A percentile compares a stretch with the other conserved stretches of the same genome.
Conservation (phyloP, 2,888 invertebrate species). For the Lissocephala sabroskyi region DNA sequence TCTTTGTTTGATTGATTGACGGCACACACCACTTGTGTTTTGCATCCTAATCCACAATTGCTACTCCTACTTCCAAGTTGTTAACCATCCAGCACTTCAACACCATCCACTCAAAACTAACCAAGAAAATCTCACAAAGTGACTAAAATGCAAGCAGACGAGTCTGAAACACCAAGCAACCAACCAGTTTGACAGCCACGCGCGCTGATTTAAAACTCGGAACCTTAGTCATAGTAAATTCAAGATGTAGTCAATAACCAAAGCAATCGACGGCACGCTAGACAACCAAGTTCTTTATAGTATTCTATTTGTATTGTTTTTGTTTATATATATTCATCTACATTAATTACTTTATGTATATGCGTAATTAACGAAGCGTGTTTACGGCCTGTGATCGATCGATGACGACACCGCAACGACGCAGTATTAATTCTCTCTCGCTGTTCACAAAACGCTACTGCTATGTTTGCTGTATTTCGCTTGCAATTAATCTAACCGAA, state of each 20-base stretch:
- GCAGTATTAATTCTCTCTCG: slow-evolving; percentile 30
- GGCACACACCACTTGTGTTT: slow-evolving; percentile 34
- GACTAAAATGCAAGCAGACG: slow-evolving; percentile 13
- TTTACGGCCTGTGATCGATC: slow-evolving; percentile 30
- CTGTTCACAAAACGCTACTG: slow-evolving; percentile 18
- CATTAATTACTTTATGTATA: slow-evolving; percentile 9
- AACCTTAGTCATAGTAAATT: slow-evolving; percentile 21
- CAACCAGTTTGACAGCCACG: neutral
- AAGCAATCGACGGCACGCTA: neutral
- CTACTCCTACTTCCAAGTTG: slow-evolving; percentile 34
- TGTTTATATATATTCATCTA: slow-evolving; percentile 19
- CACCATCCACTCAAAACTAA: slow-evolving; percentile 32
- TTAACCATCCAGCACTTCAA: slow-evolving; percentile 45
- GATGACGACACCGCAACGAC: slow-evolving; percentile 24
- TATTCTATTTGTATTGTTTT: slow-evolving; percentile 35
- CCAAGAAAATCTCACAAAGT: slow-evolving; percentile 17
- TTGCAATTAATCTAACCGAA: slow-evolving; percentile 5
- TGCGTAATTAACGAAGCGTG: slow-evolving; percentile 32
- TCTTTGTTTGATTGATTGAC: slow-evolving; percentile 6
- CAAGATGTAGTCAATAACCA: slow-evolving; percentile 7
- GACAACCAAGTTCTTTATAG: slow-evolving; percentile 21
- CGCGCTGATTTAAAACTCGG: neutral
- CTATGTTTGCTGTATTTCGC: slow-evolving; percentile 24
- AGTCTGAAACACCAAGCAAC: neutral
- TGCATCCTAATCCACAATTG: slow-evolving; percentile 54